Base-by-base conservation (phyloP, 2,888 invertebrate genomes). In the Lepidocyrtoides sp. region DNA sequence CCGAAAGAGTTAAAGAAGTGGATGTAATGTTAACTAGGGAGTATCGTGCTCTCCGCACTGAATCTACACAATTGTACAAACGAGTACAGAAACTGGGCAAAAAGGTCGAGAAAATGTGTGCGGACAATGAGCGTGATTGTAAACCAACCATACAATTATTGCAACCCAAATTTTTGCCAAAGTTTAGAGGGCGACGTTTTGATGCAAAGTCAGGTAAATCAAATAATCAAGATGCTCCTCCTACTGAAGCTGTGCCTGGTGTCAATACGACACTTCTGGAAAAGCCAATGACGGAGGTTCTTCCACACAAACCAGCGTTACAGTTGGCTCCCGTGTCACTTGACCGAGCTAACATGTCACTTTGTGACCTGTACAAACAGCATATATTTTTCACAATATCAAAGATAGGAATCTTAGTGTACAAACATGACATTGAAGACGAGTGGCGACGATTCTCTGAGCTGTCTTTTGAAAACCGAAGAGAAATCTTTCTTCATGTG, bases 401-500 rank as follows among this genome's bases (percentile, higher is more conserved):
- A 1, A 51, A 66, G n/a, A 89, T 85, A 10, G 91, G 86, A 10
- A 69, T 79, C 7, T 72, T 93, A 1, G 41, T 92, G 2, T 72
- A 86, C 84, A 92, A 92, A 29, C 77, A 81, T 10, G 83, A 91
- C 0, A 54, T 91, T 17, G 81, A 91, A 4, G 91, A 86, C 0
- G 48, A 44, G 0, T 93, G 93, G 93, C 85, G 60, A 36, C 84
- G 36, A 2, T 93, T 87, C 51, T 57, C 84, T 14, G 89, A 92
- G n/a, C 29, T 93, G 44, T 54, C 63, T 20, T 92, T 89, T 57
- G 29, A 81, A 2, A 83, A 83, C 17, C 57, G 91, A 41, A 36
- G 92, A 32, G 91, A 87, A 20, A 66, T 93, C 2, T 92, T 93
- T 57, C 79, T 93, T 5, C 88, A 85, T 7, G 41, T 91, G 12